A percentile compares a stretch with the other conserved stretches of the same genome.
These are phyloP conservation scores for Perizoma flavofasciatum DNA, from an alignment of 2,888 invertebrate species.

Conservation along the genomic window DNA sequence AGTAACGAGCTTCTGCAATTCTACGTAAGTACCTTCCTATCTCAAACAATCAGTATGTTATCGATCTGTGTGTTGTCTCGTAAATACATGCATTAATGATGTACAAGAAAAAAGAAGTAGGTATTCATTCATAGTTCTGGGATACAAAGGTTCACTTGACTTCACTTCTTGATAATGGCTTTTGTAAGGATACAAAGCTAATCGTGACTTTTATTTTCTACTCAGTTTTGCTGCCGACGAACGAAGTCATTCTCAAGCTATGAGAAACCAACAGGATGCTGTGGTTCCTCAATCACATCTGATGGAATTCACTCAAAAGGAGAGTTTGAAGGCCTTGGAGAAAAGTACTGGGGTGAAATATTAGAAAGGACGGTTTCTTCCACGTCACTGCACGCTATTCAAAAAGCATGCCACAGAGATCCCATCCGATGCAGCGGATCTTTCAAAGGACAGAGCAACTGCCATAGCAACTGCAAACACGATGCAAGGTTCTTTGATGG, in stretches of 20 bases:
- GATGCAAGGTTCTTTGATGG: conserved; percentile 75
- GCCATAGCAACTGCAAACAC: conserved; percentile 71
- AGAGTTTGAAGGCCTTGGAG: conserved; percentile 87
- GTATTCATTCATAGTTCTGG: too few species aligned
- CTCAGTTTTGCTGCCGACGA: conserved; percentile 74
- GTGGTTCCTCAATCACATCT: conserved; percentile 76
- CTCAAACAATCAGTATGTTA: background rate
- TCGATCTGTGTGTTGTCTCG: too few species aligned
- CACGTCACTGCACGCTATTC: conserved; percentile 88
- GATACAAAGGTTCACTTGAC: too few species aligned
- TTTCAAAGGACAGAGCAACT: conserved; percentile 65
- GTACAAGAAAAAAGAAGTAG: too few species aligned
- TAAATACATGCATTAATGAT: too few species aligned
- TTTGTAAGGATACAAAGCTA: too few species aligned
- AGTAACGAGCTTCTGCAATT: conserved; percentile 90
- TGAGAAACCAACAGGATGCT: conserved; percentile 77
- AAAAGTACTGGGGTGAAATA: conserved; percentile 91
- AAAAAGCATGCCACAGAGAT: conserved; percentile 79
- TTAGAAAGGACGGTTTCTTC: conserved; percentile 90
- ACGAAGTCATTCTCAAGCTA: conserved; percentile 67
- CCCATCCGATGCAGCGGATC: conserved; percentile 72
- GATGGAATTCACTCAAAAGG: conserved; percentile 79
- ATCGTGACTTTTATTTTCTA: conserved; percentile 17
- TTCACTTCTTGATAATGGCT: too few species aligned
- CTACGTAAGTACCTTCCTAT: conserved; percentile 83